Percentiles rank a stretch among this genome's conserved stretches.
Conservation (phyloP, 1,140 invertebrate genomes). For the Pteromalus puparum region DNA sequence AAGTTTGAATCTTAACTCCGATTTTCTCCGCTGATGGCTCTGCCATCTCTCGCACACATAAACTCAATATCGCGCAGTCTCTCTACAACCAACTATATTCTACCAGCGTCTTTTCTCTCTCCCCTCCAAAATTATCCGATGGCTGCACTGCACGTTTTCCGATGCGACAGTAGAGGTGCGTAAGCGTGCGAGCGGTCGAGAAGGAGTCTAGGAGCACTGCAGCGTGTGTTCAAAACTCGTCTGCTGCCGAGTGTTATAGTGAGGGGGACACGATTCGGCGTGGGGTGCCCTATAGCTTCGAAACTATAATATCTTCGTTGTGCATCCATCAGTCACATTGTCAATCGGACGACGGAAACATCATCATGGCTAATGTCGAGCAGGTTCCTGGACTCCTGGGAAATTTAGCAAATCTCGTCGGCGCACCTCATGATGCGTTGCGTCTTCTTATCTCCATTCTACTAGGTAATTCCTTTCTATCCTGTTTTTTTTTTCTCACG, state of each 20-base stretch:
- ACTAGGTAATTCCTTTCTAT: conserved; percentile 73
- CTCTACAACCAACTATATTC: no score
- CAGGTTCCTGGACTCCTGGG: background rate
- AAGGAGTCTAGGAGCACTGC: background rate
- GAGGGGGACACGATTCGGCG: no score
- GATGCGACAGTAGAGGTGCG: no score
- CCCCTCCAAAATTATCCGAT: background rate
- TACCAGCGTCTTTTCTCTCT: background rate
- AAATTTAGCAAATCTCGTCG: conserved; percentile 67
- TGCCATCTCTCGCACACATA: background rate
- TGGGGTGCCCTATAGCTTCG: background rate
- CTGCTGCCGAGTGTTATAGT: background rate
- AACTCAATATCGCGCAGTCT: no score
- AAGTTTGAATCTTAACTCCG: no score
- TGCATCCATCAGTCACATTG: background rate
- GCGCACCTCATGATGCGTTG: conserved; percentile 79
- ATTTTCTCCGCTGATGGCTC: background rate
- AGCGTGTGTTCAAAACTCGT: background rate
- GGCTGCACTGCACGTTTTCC: background rate
- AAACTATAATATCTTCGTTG: background rate
- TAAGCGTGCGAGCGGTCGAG: background rate
- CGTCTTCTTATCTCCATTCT: conserved; percentile 82
- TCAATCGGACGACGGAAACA: background rate
- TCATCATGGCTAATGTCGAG: background rate
- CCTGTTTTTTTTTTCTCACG: background rate